Conservation (phyloP, 2,888 invertebrate species). For the Drosophila tripunctata region DNA sequence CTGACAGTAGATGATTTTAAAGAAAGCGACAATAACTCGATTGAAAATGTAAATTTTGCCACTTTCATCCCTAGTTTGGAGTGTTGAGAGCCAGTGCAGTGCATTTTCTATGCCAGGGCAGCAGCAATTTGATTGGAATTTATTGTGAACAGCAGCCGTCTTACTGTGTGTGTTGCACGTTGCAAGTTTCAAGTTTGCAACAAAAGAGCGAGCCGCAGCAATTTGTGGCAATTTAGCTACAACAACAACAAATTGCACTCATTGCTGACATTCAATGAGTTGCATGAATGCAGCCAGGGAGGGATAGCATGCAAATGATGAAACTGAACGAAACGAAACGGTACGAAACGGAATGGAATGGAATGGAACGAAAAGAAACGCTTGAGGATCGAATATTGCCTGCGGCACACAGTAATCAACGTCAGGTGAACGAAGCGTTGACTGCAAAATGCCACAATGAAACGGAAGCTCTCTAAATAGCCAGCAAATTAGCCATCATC, state of each 20-base stretch:
- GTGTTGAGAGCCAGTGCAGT: background rate
- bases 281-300: conserved; percentile 49
- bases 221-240: conserved; percentile 49
- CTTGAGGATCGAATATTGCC: conserved; percentile 27
- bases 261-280: conserved; percentile 58
- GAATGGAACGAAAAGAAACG: background rate
- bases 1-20: too few species aligned
- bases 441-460: conserved; percentile 75
- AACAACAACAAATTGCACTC: conserved; percentile 62
- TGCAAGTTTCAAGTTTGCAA: conserved; percentile 16
- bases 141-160: conserved; percentile 53
- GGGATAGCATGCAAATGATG: background rate
- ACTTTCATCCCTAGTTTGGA: background rate
- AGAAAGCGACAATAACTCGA: background rate
- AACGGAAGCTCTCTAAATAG: conserved; percentile 72
- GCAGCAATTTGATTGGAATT: conserved; percentile 76
- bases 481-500: too few species aligned
- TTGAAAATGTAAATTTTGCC: background rate
- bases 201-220: conserved; percentile 50
- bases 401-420: conserved; percentile 63
- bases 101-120: conserved; percentile 17
- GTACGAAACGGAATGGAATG: background rate
- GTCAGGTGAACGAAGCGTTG: conserved; percentile 72
- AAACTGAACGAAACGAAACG: background rate
- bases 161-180: too few species aligned